These are phyloP conservation scores for Alectura lathami DNA, from an alignment of 2,113 vertebrate species.

Conservation along the genomic window DNA sequence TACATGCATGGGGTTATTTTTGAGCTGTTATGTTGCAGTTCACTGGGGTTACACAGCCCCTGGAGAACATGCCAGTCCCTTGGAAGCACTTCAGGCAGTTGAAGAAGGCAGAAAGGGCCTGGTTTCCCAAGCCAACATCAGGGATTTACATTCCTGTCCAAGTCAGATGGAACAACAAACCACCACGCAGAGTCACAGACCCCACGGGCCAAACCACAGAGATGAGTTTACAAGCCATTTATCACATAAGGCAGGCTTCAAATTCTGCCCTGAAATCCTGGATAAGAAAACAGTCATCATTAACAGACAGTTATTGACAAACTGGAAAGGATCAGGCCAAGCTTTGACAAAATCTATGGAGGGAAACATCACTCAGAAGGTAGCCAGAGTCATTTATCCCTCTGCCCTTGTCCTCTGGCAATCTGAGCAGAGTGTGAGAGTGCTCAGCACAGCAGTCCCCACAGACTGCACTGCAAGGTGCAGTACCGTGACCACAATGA, in stretches of 20 bases:
- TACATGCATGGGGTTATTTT: background rate
- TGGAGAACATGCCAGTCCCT: background rate
- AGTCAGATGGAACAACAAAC: background rate
- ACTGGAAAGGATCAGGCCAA: background rate
- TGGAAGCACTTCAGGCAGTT: background rate
- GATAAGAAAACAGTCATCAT: background rate
- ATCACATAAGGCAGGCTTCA: background rate
- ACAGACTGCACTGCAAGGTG: rapidly evolving
- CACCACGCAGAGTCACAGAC: background rate
- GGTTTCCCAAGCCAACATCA: background rate
- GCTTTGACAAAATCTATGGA: background rate
- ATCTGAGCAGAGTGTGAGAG: background rate
- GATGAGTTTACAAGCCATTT: background rate
- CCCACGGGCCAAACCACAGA: slow-evolving; percentile 7
- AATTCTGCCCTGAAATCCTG: background rate
- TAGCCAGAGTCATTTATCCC: background rate
- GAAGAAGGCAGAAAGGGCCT: background rate
- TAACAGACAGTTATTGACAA: background rate
- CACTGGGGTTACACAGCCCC: background rate
- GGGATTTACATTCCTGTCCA: slow-evolving; percentile 27
- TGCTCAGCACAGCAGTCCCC: background rate
- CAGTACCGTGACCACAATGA: background rate
- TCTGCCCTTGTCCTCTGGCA: background rate
- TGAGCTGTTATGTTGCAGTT: background rate
- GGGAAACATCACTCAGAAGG: background rate